These are phyloP conservation scores for Sarcoramphus papa DNA, from an alignment of 2,797 vertebrate species.

Conservation along the genomic window DNA sequence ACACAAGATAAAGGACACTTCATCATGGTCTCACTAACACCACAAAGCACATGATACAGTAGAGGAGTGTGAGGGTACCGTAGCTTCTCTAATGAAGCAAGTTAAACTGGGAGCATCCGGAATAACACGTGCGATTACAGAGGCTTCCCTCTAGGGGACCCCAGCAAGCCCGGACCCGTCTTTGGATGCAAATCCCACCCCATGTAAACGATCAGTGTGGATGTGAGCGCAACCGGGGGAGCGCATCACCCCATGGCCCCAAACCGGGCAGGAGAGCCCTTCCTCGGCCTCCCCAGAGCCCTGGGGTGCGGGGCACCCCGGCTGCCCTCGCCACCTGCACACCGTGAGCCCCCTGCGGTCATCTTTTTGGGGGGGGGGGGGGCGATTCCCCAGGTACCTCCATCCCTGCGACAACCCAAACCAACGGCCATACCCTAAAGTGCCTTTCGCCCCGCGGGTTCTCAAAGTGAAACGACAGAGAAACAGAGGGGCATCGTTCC, in stretches of 20 bases:
- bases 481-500: not conserved
- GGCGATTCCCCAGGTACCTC: not conserved
- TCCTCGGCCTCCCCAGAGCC: not conserved
- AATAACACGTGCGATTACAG: not conserved
- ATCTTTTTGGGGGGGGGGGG: not conserved
- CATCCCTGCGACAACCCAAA: not conserved
- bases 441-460: not conserved
- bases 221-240: not conserved
- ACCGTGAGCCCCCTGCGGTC: accelerated
- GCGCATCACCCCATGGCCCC: accelerated
- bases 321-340: not conserved
- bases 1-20: constrained; percentile 29
- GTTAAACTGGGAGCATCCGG: not conserved
- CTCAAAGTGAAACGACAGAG: not conserved
- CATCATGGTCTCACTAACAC: not conserved
- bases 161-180: not conserved
- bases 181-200: not conserved
- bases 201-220: not conserved
- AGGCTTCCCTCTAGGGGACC: not conserved
- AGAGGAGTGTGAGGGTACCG: not conserved
- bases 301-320: not conserved
- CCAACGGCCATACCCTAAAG: not conserved
- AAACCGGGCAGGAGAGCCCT: not conserved
- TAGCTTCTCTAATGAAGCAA: not conserved
- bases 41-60: not conserved